Base-by-base conservation (phyloP, 2,797 vertebrate species). In the Hafferia zeledoni region DNA sequence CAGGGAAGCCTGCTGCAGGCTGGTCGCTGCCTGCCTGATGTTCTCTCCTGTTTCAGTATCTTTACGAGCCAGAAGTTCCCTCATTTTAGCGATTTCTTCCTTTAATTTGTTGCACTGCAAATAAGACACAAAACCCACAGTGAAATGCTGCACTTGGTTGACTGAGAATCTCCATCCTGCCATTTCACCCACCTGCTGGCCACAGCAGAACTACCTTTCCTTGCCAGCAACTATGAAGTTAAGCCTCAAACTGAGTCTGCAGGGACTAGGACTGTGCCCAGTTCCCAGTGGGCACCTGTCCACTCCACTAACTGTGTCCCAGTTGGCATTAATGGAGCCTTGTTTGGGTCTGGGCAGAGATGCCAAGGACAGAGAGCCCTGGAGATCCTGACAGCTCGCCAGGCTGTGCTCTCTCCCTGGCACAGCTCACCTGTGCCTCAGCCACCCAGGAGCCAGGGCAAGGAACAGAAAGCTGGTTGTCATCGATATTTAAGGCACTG, bases 11-110 rank as follows among this genome's bases (percentile, higher is more conserved):
- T 99, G 99, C 97, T 99, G 99, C 89, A 99, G 98, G 93, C 93
- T 98, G 77, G 97, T 98, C 60, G 99, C 99, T 5, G 99, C 99
- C 96, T 99, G 99, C 89, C 99, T 98, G 96, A 99, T 99, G 97
- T 98, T 99, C 96, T 99, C 99, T 59, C 99, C 99, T 0, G 99
- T 99, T 98, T 99, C 99, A 1, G 98, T 97, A 37, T 99, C 99
- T 97, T 99, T 99, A 90, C 98, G 98, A 96, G 99, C 97, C 97
- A 99, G 97, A 76, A 99, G 98, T 63, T 99, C 98, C 60, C 98
- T 97, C 97, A 99, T 99, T 98, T 99, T 99, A 25, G 97, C 89
- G 30, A 99, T 99, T 97, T 99, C 99, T 97, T 99, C 99, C 95
- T 98, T 99, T 87, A 99, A 97, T 92, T 99, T 99, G 97, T 98